Base-by-base conservation (phyloP, 2,888 invertebrate species). In the Lottia gigantea region DNA sequence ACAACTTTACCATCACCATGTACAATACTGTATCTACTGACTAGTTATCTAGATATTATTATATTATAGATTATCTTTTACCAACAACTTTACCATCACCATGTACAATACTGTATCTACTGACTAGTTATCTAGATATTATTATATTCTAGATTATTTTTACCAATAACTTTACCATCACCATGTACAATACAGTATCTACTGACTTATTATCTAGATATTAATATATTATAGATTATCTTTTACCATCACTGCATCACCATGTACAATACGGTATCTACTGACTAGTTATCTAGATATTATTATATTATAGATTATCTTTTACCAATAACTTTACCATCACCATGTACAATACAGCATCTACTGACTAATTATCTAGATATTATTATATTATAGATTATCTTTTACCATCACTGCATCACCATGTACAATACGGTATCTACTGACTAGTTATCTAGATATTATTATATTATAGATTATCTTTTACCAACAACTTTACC, bases 331-430 rank as follows among this genome's bases (percentile, higher is more conserved):
- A 73, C 64, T 23, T 70, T 87, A 31, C 83, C 85, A 0, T 71
- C 76, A 31, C 86, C 85, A 0, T 88, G 85, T 73, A 92, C 93
- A 0, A 88, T 97, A 31, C 89, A 91, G 74, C 91, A 93, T 85
- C 91, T 96, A 74, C 95, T 94, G 0, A 92, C 92, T 81, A 93
- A 94, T 81, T 94, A 95, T 86, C 95, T 97, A 92, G 98, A 98
- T 87, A 89, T 92, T 8, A 40, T 40, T 40, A 40, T 40, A 40
- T 40, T 40, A 40, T 11, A 86, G 86, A 88, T 73, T 72, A 78
- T 12, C 75, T 81, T 4, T 55, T 87, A 6, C 88, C 88, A 63
- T 4, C 67, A 26, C 72, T 31, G 83, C 85, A 0, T 71, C 76
- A 31, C 86, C 85, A 0, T 88, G 85, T 40, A 40, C 40, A 40